A percentile compares a stretch with the other conserved stretches of the same genome.
Conservation (phyloP, 2,797 vertebrate species). For the Trachurus trachurus region DNA sequence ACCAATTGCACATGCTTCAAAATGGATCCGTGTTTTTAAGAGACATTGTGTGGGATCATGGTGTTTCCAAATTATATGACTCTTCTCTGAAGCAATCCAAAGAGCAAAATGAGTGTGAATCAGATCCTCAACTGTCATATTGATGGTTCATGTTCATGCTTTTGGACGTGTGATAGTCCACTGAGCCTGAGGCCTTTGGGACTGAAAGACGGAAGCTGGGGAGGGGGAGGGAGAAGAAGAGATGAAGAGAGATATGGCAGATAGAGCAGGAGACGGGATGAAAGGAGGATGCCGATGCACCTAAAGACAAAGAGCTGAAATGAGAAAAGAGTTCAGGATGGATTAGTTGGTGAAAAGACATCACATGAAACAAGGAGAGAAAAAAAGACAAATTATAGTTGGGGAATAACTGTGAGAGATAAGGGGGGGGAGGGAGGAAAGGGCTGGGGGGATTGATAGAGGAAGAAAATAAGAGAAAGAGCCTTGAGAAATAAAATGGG, state of each 20-base stretch:
- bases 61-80: too few species aligned
- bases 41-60: too few species aligned
- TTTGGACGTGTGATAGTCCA: slow-evolving; percentile 76
- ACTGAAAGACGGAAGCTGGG: slow-evolving; percentile 28
- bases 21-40: too few species aligned
- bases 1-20: too few species aligned
- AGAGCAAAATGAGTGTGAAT: too few species aligned
- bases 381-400: slow-evolving; percentile 27
- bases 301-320: slow-evolving; percentile 54
- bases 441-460: background rate
- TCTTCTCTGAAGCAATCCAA: too few species aligned
- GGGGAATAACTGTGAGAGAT: slow-evolving; percentile 16
- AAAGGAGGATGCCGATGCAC: slow-evolving; percentile 50
- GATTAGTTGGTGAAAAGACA: slow-evolving; percentile 9
- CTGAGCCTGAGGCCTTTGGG: slow-evolving; percentile 64
- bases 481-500: slow-evolving; percentile 44
- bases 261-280: slow-evolving; percentile 52
- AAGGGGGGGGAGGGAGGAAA: slow-evolving; percentile 27
- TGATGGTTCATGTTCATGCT: too few species aligned
- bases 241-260: slow-evolving; percentile 52
- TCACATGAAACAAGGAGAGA: slow-evolving; percentile 29
- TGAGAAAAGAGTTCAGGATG: slow-evolving; percentile 29
- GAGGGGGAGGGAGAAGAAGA: slow-evolving; percentile 33
- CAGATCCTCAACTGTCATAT: too few species aligned
- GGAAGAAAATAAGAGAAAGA: slow-evolving; percentile 21